These are phyloP conservation scores for Potamilus streckersoni DNA, from an alignment of 1,140 invertebrate species.

Conservation along the genomic window DNA sequence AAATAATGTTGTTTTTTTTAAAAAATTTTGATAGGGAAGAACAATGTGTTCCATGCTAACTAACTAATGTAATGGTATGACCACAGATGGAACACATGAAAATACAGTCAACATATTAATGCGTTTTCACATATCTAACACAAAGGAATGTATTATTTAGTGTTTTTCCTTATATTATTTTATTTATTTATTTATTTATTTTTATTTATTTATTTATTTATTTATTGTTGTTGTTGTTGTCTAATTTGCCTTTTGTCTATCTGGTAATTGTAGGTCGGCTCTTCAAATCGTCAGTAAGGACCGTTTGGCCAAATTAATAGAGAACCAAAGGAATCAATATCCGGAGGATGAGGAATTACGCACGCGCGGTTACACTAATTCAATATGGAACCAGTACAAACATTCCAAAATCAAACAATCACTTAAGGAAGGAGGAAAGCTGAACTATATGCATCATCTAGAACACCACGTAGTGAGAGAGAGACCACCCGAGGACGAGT, in stretches of 20 bases:
- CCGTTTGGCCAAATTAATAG: slow-evolving; percentile 36
- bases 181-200: no score
- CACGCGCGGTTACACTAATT: slow-evolving; percentile 47
- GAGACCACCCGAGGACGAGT: slow-evolving; percentile 41
- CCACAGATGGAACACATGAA: no score
- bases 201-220: no score
- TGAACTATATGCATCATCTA: slow-evolving; percentile 39
- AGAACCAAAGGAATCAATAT: slow-evolving; percentile 38
- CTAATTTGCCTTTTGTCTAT: background rate
- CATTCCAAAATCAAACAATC: slow-evolving; percentile 40
- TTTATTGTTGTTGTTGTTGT: background rate
- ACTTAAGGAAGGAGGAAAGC: slow-evolving; percentile 44
- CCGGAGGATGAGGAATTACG: slow-evolving; percentile 40
- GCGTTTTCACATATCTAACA: no score
- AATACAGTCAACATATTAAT: no score
- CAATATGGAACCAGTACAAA: slow-evolving; percentile 54
- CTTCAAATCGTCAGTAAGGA: slow-evolving; percentile 52
- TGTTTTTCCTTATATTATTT: no score
- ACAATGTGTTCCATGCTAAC: no score
- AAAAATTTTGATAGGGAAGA: no score
- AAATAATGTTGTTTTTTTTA: no score
- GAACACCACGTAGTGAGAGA: slow-evolving; percentile 26
- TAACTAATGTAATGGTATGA: no score
- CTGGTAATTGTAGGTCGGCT: slow-evolving; percentile 34
- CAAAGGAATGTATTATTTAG: no score